phyloP scores from a whole-genome alignment of 2,888 invertebrate genomes.

The Galerucella pusilla region DNA sequence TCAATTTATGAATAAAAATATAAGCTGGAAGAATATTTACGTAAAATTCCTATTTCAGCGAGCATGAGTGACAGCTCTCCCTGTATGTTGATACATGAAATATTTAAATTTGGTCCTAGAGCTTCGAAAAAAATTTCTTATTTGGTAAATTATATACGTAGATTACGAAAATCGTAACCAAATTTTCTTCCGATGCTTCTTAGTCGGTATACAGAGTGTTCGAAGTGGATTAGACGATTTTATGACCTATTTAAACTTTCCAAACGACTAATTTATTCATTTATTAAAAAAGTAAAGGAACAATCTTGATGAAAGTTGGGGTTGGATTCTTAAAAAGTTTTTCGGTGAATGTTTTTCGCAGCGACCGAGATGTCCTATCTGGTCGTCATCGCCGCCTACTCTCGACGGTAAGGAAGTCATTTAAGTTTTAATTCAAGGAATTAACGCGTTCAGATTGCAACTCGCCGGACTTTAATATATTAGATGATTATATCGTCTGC shows the following conservation, averaged over 20 bases:
- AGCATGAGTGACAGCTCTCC: too few species aligned
- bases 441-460: constrained; percentile 1
- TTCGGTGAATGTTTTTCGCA: constrained; percentile 4
- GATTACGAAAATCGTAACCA: too few species aligned
- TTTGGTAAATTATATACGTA: too few species aligned
- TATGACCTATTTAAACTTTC: constrained; percentile 4
- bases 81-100: too few species aligned
- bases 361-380: not conserved
- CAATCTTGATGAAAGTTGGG: constrained; percentile 3
- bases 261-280: constrained; percentile 1
- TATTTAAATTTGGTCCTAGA: too few species aligned
- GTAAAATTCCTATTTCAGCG: too few species aligned
- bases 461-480: constrained; percentile 2
- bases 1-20: too few species aligned
- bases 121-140: too few species aligned
- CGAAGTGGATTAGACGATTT: too few species aligned
- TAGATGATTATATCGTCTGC: constrained; percentile 3
- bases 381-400: not conserved
- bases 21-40: too few species aligned
- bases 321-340: not conserved
- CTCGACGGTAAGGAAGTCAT: constrained; percentile 6
- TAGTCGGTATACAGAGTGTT: too few species aligned
- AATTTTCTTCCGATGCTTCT: too few species aligned
- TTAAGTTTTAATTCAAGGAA: constrained; percentile 16
- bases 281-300: constrained; percentile 8